Conservation (phyloP, 2,797 vertebrate species). For the Eptatretus atami region DNA sequence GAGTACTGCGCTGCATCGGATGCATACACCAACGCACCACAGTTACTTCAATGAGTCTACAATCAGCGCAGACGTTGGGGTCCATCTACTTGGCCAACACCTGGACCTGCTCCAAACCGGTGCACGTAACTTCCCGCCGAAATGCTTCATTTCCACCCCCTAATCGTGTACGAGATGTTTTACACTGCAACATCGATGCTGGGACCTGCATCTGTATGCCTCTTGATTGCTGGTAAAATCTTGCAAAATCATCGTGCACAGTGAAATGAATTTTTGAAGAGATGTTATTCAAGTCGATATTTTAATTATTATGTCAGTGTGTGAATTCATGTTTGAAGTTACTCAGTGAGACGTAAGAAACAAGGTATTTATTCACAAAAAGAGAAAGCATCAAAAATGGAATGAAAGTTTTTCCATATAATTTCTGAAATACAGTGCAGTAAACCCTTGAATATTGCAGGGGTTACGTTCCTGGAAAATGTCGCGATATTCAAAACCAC, state of each 20-base stretch:
- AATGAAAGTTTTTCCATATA: too few relatives aligned
- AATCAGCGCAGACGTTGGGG: slow-evolving; percentile 37
- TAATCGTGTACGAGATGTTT: slow-evolving; percentile 27
- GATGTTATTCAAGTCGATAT: too few relatives aligned
- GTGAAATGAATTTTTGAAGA: slow-evolving; percentile 1
- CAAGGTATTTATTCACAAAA: too few relatives aligned
- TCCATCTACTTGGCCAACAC: slow-evolving; percentile 30
- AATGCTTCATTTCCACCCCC: slow-evolving; percentile 25
- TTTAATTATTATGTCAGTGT: too few relatives aligned
- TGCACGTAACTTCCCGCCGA: slow-evolving; percentile 20
- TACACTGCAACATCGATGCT: slow-evolving; percentile 30
- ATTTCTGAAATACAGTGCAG: too few relatives aligned
- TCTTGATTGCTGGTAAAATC: slow-evolving; percentile 28
- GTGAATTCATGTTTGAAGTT: too few relatives aligned
- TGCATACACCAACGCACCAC: slow-evolving; percentile 32
- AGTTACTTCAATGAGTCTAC: slow-evolving; percentile 39
- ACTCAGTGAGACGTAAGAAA: too few relatives aligned
- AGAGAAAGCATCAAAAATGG: too few relatives aligned
- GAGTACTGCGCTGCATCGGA: slow-evolving; percentile 39
- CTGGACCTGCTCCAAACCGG: slow-evolving; percentile 25
- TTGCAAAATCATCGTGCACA: neutral
- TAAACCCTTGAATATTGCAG: too few relatives aligned
- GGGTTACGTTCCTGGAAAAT: too few relatives aligned
- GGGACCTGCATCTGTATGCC: slow-evolving; percentile 31
- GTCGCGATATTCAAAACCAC: too few relatives aligned